Evolutionary conservation across 1,140 invertebrate genomes (phyloP), one percentile per base, ranked within the genome.

Genomic region (Lerema accius): DNA sequence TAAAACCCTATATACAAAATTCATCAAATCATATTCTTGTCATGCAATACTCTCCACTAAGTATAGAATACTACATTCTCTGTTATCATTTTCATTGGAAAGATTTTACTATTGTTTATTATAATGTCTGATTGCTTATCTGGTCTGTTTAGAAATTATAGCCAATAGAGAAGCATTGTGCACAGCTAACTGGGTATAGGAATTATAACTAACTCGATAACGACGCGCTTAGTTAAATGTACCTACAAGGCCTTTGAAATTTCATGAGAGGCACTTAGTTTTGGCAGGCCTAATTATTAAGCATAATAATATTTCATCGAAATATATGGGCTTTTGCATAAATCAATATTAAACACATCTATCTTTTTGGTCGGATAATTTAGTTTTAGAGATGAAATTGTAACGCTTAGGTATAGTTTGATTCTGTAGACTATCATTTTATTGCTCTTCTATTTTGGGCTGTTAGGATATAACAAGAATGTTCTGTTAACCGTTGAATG

Each of bases 391-490:
- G n/a, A n/a, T n/a, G n/a, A n/a, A n/a, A n/a, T n/a, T n/a, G n/a
- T n/a, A n/a, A n/a, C n/a, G n/a, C n/a, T n/a, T n/a, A n/a, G n/a
- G n/a, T n/a, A n/a, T n/a, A n/a, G n/a, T n/a, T n/a, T n/a, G n/a
- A n/a, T n/a, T n/a, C n/a, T n/a, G n/a, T n/a, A n/a, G n/a, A n/a
- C n/a, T n/a, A n/a, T n/a, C n/a, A n/a, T 55, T 39, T 23, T 40
- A 17, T 63, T 39, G 26, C 26, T 65, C 37, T 60, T 65, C 39
- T 49, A 37, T 58, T 62, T 60, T 49, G 39, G 35, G 42, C 56
- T 60, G 46, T 53, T 66, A 55, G 50, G 40, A 63, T 58, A 17
- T 45, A 43, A 58, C 55, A 58, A 45, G 42, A 58, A 58, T 58
- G 53, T 58, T 58, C 42, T 19, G 19, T 58, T 26, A 46, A 58